phyloP scores from a whole-genome alignment of 2,797 vertebrate species.

The Geotrypetes seraphini region DNA sequence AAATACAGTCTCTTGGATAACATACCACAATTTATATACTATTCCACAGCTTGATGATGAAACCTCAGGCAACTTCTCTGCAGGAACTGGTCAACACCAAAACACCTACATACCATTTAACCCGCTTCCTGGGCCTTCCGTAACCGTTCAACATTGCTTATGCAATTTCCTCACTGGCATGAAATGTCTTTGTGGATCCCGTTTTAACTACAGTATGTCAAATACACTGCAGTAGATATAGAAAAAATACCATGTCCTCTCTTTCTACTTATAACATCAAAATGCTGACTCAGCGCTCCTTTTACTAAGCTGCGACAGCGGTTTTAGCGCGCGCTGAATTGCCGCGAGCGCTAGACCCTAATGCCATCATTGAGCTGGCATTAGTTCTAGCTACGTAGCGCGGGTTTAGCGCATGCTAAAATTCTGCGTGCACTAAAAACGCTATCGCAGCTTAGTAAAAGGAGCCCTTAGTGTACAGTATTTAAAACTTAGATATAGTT shows the following conservation, averaged over 20 bases:
- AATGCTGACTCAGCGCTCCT: neutral
- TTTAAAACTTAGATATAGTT: constrained; percentile 6
- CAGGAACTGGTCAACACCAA: constrained; percentile 13
- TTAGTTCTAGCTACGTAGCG: too few relatives aligned
- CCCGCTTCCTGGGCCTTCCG: constrained; percentile 3
- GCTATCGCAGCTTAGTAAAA: too few relatives aligned
- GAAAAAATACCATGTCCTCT: constrained; percentile 20
- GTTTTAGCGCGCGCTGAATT: too few relatives aligned
- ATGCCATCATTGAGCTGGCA: too few relatives aligned
- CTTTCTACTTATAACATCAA: constrained; percentile 10
- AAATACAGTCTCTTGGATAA: constrained; percentile 2
- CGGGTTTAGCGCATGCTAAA: too few relatives aligned
- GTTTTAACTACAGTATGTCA: constrained; percentile 70
- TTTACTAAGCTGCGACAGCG: too few relatives aligned
- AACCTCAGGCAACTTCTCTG: constrained; percentile 4
- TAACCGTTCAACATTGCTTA: constrained; percentile 37
- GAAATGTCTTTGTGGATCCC: constrained; percentile 61
- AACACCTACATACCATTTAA: constrained; percentile 6
- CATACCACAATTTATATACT: neutral
- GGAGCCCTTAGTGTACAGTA: constrained; percentile 19
- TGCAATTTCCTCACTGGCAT: constrained; percentile 51
- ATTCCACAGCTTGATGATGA: constrained; percentile 6
- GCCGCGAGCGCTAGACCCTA: too few relatives aligned
- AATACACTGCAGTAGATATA: constrained; percentile 42
- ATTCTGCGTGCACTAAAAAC: too few relatives aligned